A percentile compares a stretch with the other conserved stretches of the same genome.
phyloP scores from a whole-genome alignment of 2,797 vertebrate genomes.

The Pipistrellus pipistrellus region DNA sequence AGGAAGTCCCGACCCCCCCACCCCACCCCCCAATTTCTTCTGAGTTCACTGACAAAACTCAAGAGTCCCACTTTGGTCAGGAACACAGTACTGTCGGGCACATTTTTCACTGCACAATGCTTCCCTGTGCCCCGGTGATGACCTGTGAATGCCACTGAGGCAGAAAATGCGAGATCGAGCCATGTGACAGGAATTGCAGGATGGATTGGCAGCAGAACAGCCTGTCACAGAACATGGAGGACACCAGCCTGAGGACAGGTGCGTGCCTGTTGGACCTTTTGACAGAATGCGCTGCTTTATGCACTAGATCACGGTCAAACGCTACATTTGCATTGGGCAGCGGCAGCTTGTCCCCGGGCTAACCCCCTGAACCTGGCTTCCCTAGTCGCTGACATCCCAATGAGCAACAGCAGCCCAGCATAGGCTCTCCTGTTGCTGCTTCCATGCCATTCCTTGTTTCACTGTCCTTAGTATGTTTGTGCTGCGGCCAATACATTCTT shows the following conservation, averaged over 20 bases:
- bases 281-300: background rate
- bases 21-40: background rate
- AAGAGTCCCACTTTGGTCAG: background rate
- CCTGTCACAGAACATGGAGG: fast-evolving
- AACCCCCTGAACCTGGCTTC: too few relatives aligned
- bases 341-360: too few relatives aligned
- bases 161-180: fast-evolving
- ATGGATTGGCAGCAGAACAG: fast-evolving
- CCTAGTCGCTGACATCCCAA: too few relatives aligned
- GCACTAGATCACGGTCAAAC: background rate
- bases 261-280: fast-evolving
- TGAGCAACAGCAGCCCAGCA: too few relatives aligned
- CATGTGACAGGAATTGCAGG: fast-evolving
- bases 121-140: background rate
- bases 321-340: too few relatives aligned
- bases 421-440: too few relatives aligned
- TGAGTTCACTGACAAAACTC: background rate
- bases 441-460: too few relatives aligned
- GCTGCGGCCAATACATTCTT: too few relatives aligned
- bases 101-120: background rate
- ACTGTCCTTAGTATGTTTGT: too few relatives aligned
- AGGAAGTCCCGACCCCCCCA: too few relatives aligned
- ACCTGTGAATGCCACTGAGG: background rate
- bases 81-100: fast-evolving
- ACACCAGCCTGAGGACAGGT: too few relatives aligned